Percentiles rank a stretch among this genome's conserved stretches.
Conservation (phyloP, 2,888 invertebrate genomes). For the Empis livida region DNA sequence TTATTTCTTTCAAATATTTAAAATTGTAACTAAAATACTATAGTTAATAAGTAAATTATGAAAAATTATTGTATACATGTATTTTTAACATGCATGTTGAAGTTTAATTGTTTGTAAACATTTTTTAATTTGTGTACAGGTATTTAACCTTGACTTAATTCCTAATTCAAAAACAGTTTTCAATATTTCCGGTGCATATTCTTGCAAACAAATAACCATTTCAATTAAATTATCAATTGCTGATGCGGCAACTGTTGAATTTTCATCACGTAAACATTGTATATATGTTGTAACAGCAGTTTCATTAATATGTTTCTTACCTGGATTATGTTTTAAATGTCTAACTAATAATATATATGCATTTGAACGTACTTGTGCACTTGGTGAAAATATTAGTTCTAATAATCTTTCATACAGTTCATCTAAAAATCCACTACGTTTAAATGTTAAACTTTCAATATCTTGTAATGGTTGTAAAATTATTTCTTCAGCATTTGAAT, state of each 20-base stretch:
- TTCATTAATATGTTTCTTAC: slow-evolving; percentile 38
- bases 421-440: slow-evolving; percentile 53
- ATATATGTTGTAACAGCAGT: slow-evolving; percentile 64
- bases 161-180: slow-evolving; percentile 73
- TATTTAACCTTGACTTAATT: slow-evolving; percentile 63
- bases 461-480: slow-evolving; percentile 55
- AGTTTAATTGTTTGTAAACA: slow-evolving; percentile 69
- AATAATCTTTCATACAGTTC: slow-evolving; percentile 50
- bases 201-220: slow-evolving; percentile 70
- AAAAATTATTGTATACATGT: no score
- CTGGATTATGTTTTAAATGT: slow-evolving; percentile 55
- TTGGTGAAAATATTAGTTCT: slow-evolving; percentile 48
- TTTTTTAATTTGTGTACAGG: slow-evolving; percentile 61
- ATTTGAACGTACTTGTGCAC: slow-evolving; percentile 49
- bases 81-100: slow-evolving; percentile 59
- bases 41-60: no score
- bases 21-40: no score
- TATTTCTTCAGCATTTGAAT: slow-evolving; percentile 36
- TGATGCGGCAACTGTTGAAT: slow-evolving; percentile 65
- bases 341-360: slow-evolving; percentile 61
- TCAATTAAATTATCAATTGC: slow-evolving; percentile 74
- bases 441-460: slow-evolving; percentile 56
- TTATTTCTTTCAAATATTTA: no score
- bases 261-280: slow-evolving; percentile 65
- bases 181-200: slow-evolving; percentile 66